A percentile compares a stretch with the other conserved stretches of the same genome.
phyloP scores from a whole-genome alignment of 2,888 invertebrate species.

The Zhengitettix transpicula region DNA sequence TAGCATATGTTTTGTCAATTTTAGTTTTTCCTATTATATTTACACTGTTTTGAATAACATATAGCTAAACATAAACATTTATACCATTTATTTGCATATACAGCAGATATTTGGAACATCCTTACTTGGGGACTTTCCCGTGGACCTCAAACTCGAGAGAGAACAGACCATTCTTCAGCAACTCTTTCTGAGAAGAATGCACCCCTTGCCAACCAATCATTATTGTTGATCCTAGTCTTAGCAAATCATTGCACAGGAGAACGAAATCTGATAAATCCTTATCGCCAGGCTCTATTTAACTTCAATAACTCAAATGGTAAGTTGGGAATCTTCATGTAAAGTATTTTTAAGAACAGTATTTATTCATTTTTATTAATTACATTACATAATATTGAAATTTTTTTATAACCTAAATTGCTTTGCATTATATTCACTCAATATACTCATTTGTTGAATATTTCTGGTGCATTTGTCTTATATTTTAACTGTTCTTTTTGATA shows the following conservation, averaged over 20 bases:
- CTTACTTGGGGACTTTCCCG: conserved; percentile 41
- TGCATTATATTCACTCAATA: not conserved
- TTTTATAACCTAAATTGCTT: not conserved
- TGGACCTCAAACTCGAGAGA: not conserved
- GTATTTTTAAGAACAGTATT: not conserved
- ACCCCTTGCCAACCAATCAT: conserved; percentile 78
- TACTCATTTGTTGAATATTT: not conserved
- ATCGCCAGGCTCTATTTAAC: conserved; percentile 65
- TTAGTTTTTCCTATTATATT: too few relatives aligned
- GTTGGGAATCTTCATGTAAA: not conserved
- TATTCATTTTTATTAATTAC: not conserved
- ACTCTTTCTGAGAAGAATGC: conserved; percentile 13
- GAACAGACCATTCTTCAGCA: not conserved
- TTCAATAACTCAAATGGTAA: conserved; percentile 68
- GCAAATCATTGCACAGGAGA: conserved; percentile 69
- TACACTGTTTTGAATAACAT: too few relatives aligned
- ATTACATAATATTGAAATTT: not conserved
- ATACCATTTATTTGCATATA: conserved; percentile 10
- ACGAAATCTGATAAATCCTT: conserved; percentile 58
- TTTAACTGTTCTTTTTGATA: too few relatives aligned
- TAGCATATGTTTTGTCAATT: too few relatives aligned
- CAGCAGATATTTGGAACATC: conserved; percentile 65
- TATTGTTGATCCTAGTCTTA: conserved; percentile 69
- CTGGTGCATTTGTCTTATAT: too few relatives aligned
- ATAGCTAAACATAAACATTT: too few relatives aligned